Conservation (phyloP, 1,140 invertebrate species). For the Papilio glaucus region DNA sequence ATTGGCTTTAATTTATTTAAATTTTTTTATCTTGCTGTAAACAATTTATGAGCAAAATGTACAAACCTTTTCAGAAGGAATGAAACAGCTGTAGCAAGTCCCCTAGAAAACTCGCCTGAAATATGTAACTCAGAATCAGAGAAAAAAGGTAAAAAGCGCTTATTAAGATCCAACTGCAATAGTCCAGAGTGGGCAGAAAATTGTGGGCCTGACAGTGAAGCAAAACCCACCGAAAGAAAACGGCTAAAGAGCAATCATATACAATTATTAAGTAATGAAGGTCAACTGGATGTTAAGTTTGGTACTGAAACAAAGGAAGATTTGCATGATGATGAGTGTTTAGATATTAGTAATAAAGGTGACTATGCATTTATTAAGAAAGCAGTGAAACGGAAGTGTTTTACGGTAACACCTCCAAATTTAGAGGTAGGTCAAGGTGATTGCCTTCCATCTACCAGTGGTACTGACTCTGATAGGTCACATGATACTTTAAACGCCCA, state of each 20-base stretch:
- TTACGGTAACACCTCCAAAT: constrained; percentile 67
- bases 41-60: constrained; percentile 29
- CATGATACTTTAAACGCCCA: constrained; percentile 70
- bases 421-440: constrained; percentile 76
- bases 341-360: constrained; percentile 62
- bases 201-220: constrained; percentile 57
- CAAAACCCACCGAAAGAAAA: constrained; percentile 50
- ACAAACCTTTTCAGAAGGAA: constrained; percentile 60
- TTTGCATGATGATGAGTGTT: constrained; percentile 42
- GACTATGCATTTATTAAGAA: constrained; percentile 57
- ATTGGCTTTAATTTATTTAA: background rate
- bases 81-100: constrained; percentile 54
- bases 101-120: constrained; percentile 63
- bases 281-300: constrained; percentile 39
- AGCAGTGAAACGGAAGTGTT: constrained; percentile 54
- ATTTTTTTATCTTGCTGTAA: constrained; percentile 30
- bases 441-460: constrained; percentile 75
- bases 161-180: constrained; percentile 53
- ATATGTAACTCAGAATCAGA: constrained; percentile 47
- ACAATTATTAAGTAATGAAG: constrained; percentile 38
- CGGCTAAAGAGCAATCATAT: constrained; percentile 38
- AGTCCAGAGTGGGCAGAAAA: constrained; percentile 75
- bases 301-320: constrained; percentile 47
- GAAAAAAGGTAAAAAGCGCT: constrained; percentile 58
- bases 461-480: constrained; percentile 64